Percentiles rank a stretch among this genome's conserved stretches.
Conservation (phyloP, 1,140 invertebrate species). For the Drosophila orena region DNA sequence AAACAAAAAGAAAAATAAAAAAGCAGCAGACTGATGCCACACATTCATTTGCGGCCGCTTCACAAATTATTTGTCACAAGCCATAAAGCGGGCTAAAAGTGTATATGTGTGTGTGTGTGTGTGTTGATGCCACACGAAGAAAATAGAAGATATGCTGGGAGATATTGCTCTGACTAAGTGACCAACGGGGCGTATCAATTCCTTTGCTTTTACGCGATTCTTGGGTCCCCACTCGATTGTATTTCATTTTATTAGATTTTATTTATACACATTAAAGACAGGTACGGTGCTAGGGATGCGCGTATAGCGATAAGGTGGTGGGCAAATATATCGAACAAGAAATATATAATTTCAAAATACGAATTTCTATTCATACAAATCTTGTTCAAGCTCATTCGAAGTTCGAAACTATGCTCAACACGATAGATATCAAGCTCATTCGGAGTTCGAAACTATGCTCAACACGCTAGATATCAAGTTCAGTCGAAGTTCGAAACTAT, state of each 20-base stretch:
- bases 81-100: constrained; percentile 67
- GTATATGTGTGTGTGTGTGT: constrained; percentile 15
- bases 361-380: too few species aligned
- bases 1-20: constrained; percentile 14
- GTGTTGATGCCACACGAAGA: constrained; percentile 13
- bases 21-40: constrained; percentile 39
- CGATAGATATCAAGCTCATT: too few species aligned
- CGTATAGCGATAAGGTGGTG: neutral
- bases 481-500: too few species aligned
- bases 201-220: constrained; percentile 56
- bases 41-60: constrained; percentile 78
- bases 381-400: too few species aligned
- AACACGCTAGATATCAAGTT: too few species aligned
- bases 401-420: too few species aligned
- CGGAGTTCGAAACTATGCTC: too few species aligned
- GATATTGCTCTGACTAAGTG: constrained; percentile 56
- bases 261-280: constrained; percentile 44
- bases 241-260: constrained; percentile 62
- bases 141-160: constrained; percentile 14
- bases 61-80: constrained; percentile 81
- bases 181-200: constrained; percentile 79
- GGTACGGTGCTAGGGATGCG: constrained; percentile 5
- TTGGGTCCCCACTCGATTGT: constrained; percentile 66
- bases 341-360: neutral
- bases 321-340: neutral